These are phyloP conservation scores for Phoebastria nigripes DNA, from an alignment of 2,797 vertebrate species.

Conservation along the genomic window DNA sequence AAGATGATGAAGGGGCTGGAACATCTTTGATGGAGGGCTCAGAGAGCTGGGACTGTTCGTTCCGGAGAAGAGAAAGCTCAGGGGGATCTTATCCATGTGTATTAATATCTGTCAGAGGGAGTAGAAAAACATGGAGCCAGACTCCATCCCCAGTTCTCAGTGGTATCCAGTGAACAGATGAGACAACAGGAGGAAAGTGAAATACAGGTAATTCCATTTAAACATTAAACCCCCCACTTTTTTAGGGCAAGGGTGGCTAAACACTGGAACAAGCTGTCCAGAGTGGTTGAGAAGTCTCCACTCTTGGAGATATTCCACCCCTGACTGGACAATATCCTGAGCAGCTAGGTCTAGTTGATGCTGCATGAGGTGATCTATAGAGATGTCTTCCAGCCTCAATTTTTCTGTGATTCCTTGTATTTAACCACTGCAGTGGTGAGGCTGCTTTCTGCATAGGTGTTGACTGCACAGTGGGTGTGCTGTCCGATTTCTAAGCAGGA, in stretches of 20 bases:
- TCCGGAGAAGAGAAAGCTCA: background rate
- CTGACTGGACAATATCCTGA: background rate
- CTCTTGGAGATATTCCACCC: background rate
- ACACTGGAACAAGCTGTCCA: background rate
- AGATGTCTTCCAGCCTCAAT: background rate
- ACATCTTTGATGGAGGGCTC: background rate
- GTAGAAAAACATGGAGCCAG: background rate
- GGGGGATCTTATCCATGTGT: background rate
- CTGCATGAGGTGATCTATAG: background rate
- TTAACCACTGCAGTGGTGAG: background rate
- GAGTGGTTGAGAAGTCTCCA: background rate
- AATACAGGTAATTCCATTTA: background rate
- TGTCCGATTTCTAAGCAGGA: background rate
- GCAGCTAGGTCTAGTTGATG: background rate
- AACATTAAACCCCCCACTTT: fast-evolving
- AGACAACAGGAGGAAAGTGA: fast-evolving
- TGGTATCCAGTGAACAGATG: background rate
- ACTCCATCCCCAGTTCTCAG: background rate
- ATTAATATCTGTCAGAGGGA: background rate
- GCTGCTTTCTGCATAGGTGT: background rate
- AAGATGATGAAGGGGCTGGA: background rate
- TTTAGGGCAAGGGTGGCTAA: background rate
- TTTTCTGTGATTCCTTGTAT: background rate
- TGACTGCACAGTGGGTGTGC: background rate
- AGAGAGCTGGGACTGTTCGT: background rate